A percentile compares a stretch with the other conserved stretches of the same genome.
Evolutionary conservation across 2,888 invertebrate species (phyloP).

Genomic region (Megalurothrips usitatus): DNA sequence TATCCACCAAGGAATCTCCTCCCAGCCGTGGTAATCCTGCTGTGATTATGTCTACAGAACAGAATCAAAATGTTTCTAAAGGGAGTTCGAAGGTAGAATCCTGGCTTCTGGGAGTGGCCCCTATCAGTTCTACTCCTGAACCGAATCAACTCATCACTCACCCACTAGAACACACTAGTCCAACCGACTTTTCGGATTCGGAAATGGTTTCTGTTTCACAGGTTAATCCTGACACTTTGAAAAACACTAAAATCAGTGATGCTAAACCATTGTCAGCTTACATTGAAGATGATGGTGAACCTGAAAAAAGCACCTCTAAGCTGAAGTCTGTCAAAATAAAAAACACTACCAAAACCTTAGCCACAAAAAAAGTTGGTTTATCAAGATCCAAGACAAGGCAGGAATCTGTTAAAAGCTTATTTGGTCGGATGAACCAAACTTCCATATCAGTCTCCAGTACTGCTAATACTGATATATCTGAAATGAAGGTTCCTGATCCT

Average conservation of each 20-base stretch:
- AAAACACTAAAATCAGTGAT: background rate
- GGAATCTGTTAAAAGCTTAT: background rate
- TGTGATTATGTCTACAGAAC: background rate
- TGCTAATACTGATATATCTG: background rate
- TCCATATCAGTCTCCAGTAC: background rate
- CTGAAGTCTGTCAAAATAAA: background rate
- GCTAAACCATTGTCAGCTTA: background rate
- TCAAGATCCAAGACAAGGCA: background rate
- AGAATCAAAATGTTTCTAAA: background rate
- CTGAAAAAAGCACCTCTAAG: background rate
- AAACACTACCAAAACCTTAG: background rate
- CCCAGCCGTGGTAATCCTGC: background rate
- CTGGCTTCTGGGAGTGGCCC: background rate
- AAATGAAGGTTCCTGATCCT: background rate
- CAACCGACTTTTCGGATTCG: background rate
- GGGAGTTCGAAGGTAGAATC: background rate
- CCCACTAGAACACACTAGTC: background rate
- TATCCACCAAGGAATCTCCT: background rate
- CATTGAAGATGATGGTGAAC: background rate
- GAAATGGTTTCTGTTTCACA: constrained; percentile 3
- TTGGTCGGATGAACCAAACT: background rate
- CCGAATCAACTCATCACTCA: background rate
- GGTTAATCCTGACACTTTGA: background rate
- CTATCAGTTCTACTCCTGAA: background rate
- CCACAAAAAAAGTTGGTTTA: background rate